Evolutionary conservation across 2,797 vertebrate genomes (phyloP), one percentile per base, ranked within the genome.

Genomic region (Parauchenoglanis punctatus): DNA sequence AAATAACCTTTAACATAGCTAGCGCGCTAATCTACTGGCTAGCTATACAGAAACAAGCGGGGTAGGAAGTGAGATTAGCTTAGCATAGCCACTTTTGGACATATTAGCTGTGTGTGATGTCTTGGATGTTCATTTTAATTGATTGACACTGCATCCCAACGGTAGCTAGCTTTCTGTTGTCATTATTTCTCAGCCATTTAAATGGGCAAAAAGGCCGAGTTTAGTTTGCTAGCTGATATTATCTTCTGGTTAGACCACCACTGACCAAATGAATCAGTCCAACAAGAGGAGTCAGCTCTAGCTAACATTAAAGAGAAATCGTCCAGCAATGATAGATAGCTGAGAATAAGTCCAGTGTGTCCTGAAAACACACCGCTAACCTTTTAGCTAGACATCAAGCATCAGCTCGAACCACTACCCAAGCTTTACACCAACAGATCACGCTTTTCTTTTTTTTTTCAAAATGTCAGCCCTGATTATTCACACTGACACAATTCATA

Each of bases 21-120:
- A 83, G 10, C 80, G 13, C 20, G 56, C 28, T 67, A 65, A 68
- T 2, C 61, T 31, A 67, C 1, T 4, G 23, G 59, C 13, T 49
- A 49, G 25, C n/a, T 6, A 7, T 1, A 83, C 25, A 18, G 44
- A 49, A 49, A 10, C 15, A 61, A 82, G 44, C n/a, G 63, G 44
- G 44, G n/a, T 67, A 68, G 63, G 28, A 83, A 70, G 81, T 68
- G 65, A 25, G 49, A 70, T 70, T 68, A 83, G 63, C 15, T 83
- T 68, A 54, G 28, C 28, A 52, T 83, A 31, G 61, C n/a, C n/a
- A 12, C 17, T 15, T 35, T 78, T 12, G 1, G 28, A 1, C 28
- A 35, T 35, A 78, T 23, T 46, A 67, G 3, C 81, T 31, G 61
- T 63, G 25, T 25, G 35, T 25, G 6, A 63, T 3, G 59, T 54